Base-by-base conservation (phyloP, 2,113 vertebrate genomes). In the Elachura formosa region DNA sequence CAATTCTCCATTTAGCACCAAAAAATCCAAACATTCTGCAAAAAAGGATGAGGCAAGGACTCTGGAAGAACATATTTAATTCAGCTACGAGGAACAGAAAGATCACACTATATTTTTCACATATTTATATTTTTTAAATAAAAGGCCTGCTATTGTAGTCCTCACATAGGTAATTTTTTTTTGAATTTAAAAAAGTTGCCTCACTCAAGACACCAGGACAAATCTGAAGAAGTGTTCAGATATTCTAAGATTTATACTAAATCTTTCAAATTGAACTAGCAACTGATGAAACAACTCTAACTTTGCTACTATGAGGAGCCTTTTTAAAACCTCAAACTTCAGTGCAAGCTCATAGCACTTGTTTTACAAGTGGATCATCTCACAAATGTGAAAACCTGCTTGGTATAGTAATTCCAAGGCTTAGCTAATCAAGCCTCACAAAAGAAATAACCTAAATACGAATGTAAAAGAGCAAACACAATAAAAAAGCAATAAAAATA, bases 1-100 rank as follows among this genome's bases (percentile, higher is more conserved):
- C 59, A 80, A 55, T 36, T 74, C 63, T 63, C 67, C 68, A 64
- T 74, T 96, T 96, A 96, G 91, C 96, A 96, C 93, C 89, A 86
- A 96, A 76, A 83, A 62, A 48, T 25, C 34, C 67, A 87, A 51
- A 78, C 74, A 93, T 85, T 83, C 72, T 61, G 61, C 56, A 94
- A 74, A 51, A 51, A 66, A 87, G 28, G n/a, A 66, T 67, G 55
- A 94, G 48, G 55, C 74, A 82, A 91, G 67, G 21, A 67, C 64
- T 68, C 68, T 78, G 75, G 76, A 93, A 92, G n/a, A 90, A 76
- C 0, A 0, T 11, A 28, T 86, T 88, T 90, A 86, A 83, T 74
- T 91, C 75, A 91, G 31, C 61, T 78, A 73, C 40, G 64, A 74
- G 56, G 38, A 93, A 28, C 18, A 66, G 48, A 43, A 69, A 94